phyloP scores from a whole-genome alignment of 2,888 invertebrate genomes.

The Heteromyza rotundicornis region DNA sequence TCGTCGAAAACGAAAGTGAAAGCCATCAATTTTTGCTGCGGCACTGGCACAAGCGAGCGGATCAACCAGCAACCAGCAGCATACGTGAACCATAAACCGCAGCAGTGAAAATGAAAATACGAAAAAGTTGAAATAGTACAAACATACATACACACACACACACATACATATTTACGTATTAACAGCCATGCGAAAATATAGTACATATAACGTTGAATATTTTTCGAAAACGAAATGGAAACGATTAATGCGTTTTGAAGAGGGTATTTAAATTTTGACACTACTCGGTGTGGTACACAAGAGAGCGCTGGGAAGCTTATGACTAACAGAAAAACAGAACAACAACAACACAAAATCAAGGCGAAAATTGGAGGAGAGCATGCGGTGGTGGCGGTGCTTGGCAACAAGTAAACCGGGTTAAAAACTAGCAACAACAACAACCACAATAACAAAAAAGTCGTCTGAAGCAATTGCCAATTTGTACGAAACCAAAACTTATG shows the following conservation, averaged over 20 bases:
- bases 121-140: neutral
- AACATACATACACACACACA: too few relatives aligned
- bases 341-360: too few relatives aligned
- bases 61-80: neutral
- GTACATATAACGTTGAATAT: neutral
- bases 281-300: neutral
- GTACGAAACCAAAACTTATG: neutral
- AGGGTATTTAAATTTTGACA: slow-evolving; percentile 7
- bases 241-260: neutral
- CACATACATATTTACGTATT: neutral
- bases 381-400: too few relatives aligned
- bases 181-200: neutral
- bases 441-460: neutral
- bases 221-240: neutral
- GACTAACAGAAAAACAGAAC: too few relatives aligned
- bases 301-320: too few relatives aligned
- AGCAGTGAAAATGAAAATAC: neutral
- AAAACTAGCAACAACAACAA: too few relatives aligned
- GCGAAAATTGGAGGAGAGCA: too few relatives aligned
- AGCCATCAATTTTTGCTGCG: neutral
- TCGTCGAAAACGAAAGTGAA: slow-evolving; percentile 5
- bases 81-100: neutral
- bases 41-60: neutral
- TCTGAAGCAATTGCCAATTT: neutral
- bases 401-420: too few relatives aligned